These are phyloP conservation scores for Cromileptes altivelis DNA, from an alignment of 2,113 vertebrate genomes.

Conservation along the genomic window DNA sequence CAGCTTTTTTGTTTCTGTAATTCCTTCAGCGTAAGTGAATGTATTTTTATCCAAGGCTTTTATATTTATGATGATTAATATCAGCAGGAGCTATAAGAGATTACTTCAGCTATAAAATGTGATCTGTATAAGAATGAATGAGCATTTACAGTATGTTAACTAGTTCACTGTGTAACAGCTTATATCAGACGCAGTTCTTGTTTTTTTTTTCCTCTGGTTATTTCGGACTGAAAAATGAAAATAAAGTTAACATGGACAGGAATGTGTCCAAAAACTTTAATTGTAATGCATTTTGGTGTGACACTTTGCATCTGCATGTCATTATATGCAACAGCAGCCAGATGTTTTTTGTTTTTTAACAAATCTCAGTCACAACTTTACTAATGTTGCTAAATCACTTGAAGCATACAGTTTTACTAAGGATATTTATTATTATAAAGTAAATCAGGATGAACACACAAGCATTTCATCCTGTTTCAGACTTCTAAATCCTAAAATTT, in stretches of 20 bases:
- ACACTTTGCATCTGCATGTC: not conserved
- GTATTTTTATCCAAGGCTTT: slow-evolving; percentile 64
- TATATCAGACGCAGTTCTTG: not conserved
- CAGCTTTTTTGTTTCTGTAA: slow-evolving; percentile 62
- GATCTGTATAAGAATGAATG: slow-evolving; percentile 30
- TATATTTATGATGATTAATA: slow-evolving; percentile 58
- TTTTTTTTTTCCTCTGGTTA: slow-evolving; percentile 14
- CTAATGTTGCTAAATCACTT: not conserved
- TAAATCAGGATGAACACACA: too few relatives aligned
- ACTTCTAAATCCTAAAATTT: not conserved
- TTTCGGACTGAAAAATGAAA: slow-evolving; percentile 28
- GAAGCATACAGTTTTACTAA: not conserved
- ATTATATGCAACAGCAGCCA: not conserved
- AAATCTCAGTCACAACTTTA: not conserved
- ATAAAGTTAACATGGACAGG: slow-evolving; percentile 23
- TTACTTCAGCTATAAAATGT: slow-evolving; percentile 18
- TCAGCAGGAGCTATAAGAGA: slow-evolving; percentile 38
- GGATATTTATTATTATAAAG: too few relatives aligned
- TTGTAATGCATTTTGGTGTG: not conserved
- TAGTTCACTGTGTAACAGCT: not conserved
- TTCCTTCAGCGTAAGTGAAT: slow-evolving; percentile 59
- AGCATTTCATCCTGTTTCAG: not conserved
- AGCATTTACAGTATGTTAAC: not conserved
- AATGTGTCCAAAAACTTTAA: not conserved
- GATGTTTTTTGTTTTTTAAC: not conserved